phyloP scores from a whole-genome alignment of 2,888 invertebrate species.

The Noctua pronuba region DNA sequence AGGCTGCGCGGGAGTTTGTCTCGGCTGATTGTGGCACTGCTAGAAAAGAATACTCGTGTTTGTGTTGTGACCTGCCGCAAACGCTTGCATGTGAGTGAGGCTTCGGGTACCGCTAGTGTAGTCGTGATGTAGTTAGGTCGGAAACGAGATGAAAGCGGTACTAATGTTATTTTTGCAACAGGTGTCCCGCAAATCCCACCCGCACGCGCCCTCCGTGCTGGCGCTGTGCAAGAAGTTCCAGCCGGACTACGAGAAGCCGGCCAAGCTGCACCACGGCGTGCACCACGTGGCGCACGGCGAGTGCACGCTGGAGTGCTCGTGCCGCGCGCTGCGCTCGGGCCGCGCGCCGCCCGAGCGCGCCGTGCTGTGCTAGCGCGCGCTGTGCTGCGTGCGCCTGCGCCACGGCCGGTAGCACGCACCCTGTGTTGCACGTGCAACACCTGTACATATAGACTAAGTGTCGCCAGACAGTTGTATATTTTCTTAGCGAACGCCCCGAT shows the following conservation, averaged over 20 bases:
- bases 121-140: slow-evolving; percentile 24
- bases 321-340: slow-evolving; percentile 59
- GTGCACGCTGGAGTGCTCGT: slow-evolving; percentile 65
- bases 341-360: slow-evolving; percentile 65
- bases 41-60: slow-evolving; percentile 13
- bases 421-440: slow-evolving; percentile 22
- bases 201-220: slow-evolving; percentile 89
- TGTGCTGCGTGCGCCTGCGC: slow-evolving; percentile 36
- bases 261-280: slow-evolving; percentile 76
- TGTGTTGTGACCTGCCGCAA: slow-evolving; percentile 37
- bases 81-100: slow-evolving; percentile 57
- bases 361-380: slow-evolving; percentile 64
- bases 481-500: slow-evolving; percentile 79
- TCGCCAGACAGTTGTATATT: slow-evolving; percentile 73
- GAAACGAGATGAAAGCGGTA: not conserved
- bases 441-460: slow-evolving; percentile 73
- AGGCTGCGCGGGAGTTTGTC: slow-evolving; percentile 31
- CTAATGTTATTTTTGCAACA: slow-evolving; percentile 60
- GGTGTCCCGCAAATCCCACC: slow-evolving; percentile 91
- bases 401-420: slow-evolving; percentile 43
- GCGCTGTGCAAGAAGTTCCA: slow-evolving; percentile 90
- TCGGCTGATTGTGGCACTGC: slow-evolving; percentile 19
- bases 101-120: slow-evolving; percentile 52
- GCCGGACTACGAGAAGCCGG: slow-evolving; percentile 88
- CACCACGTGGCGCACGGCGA: slow-evolving; percentile 65